Conservation (phyloP, 2,113 vertebrate genomes). For the Tenrec ecaudatus region DNA sequence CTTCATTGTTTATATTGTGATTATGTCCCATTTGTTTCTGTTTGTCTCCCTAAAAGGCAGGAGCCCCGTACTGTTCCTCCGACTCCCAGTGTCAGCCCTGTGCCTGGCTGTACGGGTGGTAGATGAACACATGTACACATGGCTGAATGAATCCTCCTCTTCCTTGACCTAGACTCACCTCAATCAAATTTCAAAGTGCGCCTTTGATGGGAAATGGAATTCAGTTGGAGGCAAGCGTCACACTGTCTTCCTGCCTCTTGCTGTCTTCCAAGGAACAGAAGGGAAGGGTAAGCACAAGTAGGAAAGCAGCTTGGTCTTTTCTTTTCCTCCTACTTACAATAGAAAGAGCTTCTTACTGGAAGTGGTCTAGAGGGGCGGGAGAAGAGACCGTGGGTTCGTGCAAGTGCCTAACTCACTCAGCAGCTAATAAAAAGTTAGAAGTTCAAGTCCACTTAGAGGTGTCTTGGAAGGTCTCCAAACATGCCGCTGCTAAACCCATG, state of each 20-base stretch:
- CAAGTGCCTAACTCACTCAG: background rate
- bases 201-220: conserved; percentile 47
- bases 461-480: background rate
- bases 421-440: background rate
- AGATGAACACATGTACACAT: background rate
- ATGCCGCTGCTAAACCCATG: background rate
- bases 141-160: conserved; percentile 55
- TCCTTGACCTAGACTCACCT: conserved; percentile 65
- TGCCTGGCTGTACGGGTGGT: background rate
- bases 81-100: background rate
- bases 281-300: background rate
- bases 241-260: background rate
- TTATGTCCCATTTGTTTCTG: background rate
- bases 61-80: background rate
- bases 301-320: background rate
- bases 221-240: conserved; percentile 43
- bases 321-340: no score
- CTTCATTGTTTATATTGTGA: background rate
- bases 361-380: background rate
- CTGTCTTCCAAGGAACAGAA: background rate
- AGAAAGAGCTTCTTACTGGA: background rate
- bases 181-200: conserved; percentile 59
- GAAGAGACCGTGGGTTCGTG: background rate
- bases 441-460: background rate
- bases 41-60: background rate